Evolutionary conservation across 2,888 invertebrate genomes (phyloP).

Genomic region (Drosophila mimica): DNA sequence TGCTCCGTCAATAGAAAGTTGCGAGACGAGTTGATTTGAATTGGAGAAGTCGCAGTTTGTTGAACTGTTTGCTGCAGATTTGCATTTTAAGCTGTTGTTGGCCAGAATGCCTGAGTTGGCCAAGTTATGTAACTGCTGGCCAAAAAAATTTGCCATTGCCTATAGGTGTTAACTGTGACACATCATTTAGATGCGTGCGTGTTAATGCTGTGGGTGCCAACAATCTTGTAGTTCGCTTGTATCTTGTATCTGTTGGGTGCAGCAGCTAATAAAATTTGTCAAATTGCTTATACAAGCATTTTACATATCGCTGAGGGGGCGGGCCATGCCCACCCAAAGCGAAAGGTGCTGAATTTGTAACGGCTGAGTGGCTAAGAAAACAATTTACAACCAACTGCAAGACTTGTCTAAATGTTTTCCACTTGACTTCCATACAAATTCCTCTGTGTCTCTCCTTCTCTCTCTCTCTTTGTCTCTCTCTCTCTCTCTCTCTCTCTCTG

Average conservation of each 20-base stretch:
- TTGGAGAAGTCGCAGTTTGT: conserved; percentile 39
- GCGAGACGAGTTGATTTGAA: conserved; percentile 41
- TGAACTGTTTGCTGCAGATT: conserved; percentile 46
- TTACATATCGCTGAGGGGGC: conserved; percentile 41
- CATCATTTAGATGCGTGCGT: conserved; percentile 16
- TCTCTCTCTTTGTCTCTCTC: not conserved
- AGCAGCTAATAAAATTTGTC: conserved; percentile 77
- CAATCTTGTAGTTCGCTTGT: conserved; percentile 15
- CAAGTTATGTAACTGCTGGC: conserved; percentile 42
- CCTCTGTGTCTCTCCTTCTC: conserved; percentile 9
- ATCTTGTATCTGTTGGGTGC: conserved; percentile 45
- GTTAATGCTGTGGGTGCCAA: conserved; percentile 30
- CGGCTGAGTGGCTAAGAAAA: conserved; percentile 66
- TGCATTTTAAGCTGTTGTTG: conserved; percentile 49
- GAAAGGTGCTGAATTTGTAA: conserved; percentile 73
- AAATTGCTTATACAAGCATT: conserved; percentile 62
- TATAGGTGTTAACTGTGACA: conserved; percentile 27
- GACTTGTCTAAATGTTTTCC: conserved; percentile 45
- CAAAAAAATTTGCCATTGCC: conserved; percentile 29
- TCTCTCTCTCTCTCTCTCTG: not conserved
- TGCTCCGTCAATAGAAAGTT: conserved; percentile 74
- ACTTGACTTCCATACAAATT: conserved; percentile 71
- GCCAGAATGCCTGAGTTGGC: conserved; percentile 3
- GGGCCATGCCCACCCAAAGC: conserved; percentile 46
- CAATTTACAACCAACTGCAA: conserved; percentile 14